Percentiles rank a stretch among this genome's conserved stretches.
Conservation (phyloP, 2,888 invertebrate species). For the Hemicrepidius hirtus region DNA sequence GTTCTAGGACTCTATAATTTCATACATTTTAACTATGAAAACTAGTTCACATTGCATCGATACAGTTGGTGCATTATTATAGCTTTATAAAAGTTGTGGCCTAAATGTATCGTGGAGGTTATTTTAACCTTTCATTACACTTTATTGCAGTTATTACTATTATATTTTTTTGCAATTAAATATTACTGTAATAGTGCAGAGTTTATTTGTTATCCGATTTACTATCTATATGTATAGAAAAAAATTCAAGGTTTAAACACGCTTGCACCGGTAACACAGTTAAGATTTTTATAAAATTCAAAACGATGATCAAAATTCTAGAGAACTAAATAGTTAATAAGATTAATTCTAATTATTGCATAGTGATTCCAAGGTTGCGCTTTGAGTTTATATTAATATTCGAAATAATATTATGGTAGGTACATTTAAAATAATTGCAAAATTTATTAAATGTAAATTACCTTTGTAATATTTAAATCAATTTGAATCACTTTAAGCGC, state of each 20-base stretch:
- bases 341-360: no score
- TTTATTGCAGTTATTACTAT: conserved; percentile 26
- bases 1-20: conserved; percentile 9
- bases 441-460: neutral
- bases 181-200: neutral
- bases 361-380: no score
- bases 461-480: neutral
- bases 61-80: conserved; percentile 8
- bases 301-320: no score
- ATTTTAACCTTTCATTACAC: conserved; percentile 18
- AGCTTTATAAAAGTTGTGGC: conserved; percentile 6
- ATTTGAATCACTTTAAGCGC: neutral
- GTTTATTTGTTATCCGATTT: no score
- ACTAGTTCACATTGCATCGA: conserved; percentile 15
- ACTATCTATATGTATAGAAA: no score
- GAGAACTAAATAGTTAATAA: no score
- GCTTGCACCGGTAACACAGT: no score
- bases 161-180: conserved; percentile 12
- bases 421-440: no score
- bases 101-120: conserved; percentile 21
- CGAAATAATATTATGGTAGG: no score
- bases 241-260: no score
- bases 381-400: no score
- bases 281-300: no score
- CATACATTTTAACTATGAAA: neutral